These are phyloP conservation scores for Penaeus monodon DNA, from an alignment of 2,888 invertebrate genomes.

Conservation along the genomic window DNA sequence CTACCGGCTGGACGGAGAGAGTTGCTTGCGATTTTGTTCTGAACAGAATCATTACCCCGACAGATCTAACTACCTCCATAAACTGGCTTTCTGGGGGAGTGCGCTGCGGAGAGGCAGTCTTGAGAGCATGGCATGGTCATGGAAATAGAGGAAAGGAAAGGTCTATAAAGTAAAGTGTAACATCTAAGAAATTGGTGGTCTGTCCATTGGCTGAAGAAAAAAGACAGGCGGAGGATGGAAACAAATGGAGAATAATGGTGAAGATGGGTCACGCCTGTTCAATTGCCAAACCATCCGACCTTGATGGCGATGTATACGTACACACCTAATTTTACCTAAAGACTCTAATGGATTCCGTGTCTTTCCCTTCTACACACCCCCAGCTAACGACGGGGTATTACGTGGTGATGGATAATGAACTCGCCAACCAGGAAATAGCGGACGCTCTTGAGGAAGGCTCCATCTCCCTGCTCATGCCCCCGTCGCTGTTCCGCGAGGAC, in stretches of 20 bases:
- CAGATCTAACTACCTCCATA: too few relatives aligned
- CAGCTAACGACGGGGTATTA: slow-evolving; percentile 37
- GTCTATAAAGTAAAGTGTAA: too few relatives aligned
- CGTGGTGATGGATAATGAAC: slow-evolving; percentile 11
- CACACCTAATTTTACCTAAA: neutral
- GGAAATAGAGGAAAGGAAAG: too few relatives aligned
- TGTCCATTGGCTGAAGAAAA: too few relatives aligned
- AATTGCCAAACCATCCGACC: neutral
- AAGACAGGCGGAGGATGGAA: neutral
- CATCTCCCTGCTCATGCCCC: slow-evolving; percentile 27
- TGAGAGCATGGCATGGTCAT: too few relatives aligned
- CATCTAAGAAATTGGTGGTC: too few relatives aligned
- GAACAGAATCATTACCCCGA: too few relatives aligned
- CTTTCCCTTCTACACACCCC: neutral
- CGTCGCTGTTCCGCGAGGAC: neutral
- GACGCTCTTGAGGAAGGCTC: slow-evolving; percentile 40
- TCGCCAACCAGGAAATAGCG: slow-evolving; percentile 10
- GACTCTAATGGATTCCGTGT: too few relatives aligned
- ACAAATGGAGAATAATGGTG: neutral
- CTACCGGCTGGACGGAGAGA: too few relatives aligned
- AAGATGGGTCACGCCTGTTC: neutral
- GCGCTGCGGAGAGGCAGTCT: too few relatives aligned
- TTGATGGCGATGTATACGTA: neutral
- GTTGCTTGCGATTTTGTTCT: too few relatives aligned
- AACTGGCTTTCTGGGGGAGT: too few relatives aligned